Evolutionary conservation across 1,140 invertebrate genomes (phyloP), one percentile per base, ranked within the genome.

Genomic region (Micrasema longulum): DNA sequence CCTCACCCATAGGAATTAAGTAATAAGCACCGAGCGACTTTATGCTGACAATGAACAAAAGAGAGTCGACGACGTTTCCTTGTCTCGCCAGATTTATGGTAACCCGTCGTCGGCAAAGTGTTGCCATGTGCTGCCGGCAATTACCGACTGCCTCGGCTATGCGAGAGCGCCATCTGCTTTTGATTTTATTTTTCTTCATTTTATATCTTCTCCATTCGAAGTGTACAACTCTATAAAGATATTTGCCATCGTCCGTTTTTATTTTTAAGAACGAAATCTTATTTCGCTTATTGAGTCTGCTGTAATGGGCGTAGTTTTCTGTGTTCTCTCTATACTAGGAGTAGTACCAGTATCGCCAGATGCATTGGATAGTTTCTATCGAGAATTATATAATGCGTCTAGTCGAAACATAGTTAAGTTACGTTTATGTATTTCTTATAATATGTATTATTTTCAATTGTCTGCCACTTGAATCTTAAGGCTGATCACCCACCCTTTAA

Each of bases 171-270:
- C 67, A 69, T 69, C 53, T 69, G 67, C 53, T 35, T 60, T 36
- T 69, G 52, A 69, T 69, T 57, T 69, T 47, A 60, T 47, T 69
- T 60, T 60, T 69, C 67, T 48, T 69, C 67, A 47, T 60, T 60
- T 60, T 60, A 60, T 60, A 60, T 60, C 55, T 60, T 35, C 36
- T 14, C 36, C 16, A 14, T 41, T 38, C 55, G 55, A 60, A 41
- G 55, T 38, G 55, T 64, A 64, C 60, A 64, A 64, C 60, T 64
- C 26, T 22, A 64, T 48, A 47, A 47, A 64, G 60, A 45, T 64
- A 64, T 64, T 64, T 47, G 43, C 41, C 35, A 12, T 60, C 55
- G 16, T 31, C n/a, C 47, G 43, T 64, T 64, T 64, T 64, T 64
- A 45, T 47, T 64, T 47, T 64, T 64, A 26, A 20, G 45, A 64